Conservation (phyloP, 2,797 vertebrate species). For the Synanceia verrucosa region DNA sequence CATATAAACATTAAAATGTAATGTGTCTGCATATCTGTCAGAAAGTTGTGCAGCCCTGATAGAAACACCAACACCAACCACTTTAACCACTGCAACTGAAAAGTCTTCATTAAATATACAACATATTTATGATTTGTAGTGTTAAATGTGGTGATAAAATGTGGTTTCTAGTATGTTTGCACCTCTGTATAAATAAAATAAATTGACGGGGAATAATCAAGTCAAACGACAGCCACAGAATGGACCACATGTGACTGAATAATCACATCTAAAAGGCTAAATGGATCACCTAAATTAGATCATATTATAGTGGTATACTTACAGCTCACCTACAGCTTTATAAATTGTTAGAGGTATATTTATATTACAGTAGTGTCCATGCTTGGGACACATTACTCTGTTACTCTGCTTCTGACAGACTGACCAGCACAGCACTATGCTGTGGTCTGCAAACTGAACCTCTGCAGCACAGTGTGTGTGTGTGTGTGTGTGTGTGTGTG, state of each 20-base stretch:
- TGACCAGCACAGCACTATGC: conserved; percentile 48
- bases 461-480: conserved; percentile 28
- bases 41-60: too few species aligned
- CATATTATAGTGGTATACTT: not conserved
- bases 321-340: not conserved
- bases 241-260: not conserved
- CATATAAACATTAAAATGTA: too few species aligned
- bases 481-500: conserved; percentile 13
- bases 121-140: not conserved
- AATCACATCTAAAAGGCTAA: not conserved
- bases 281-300: not conserved
- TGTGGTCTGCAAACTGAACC: conserved; percentile 48
- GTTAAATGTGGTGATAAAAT: too few species aligned
- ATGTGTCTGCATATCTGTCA: too few species aligned
- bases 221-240: not conserved
- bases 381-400: conserved; percentile 41
- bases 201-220: not conserved
- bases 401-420: conserved; percentile 50
- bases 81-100: too few species aligned
- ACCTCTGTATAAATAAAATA: not conserved
- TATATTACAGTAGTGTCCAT: not conserved
- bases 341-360: not conserved
- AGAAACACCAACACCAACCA: too few species aligned
- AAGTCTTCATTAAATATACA: not conserved
- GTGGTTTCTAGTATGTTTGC: not conserved